phyloP scores from a whole-genome alignment of 2,797 vertebrate species.

The Erpetoichthys calabaricus region DNA sequence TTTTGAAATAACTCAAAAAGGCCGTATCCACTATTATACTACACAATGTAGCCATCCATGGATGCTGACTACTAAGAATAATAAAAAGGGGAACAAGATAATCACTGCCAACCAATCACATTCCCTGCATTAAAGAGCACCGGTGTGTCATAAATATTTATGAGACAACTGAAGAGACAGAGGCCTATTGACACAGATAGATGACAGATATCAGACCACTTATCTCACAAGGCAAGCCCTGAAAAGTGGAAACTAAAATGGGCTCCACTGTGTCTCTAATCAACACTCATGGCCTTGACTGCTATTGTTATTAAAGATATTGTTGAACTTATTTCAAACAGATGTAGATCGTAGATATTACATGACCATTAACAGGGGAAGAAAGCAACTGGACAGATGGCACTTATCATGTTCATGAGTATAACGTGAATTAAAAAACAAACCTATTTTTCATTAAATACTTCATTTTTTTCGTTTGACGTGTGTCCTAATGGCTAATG shows the following conservation, averaged over 20 bases:
- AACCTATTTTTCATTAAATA: too few species aligned
- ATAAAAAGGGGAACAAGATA: neutral
- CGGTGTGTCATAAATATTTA: constrained; percentile 19
- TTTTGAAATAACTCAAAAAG: too few species aligned
- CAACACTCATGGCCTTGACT: constrained; percentile 11
- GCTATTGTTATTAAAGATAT: constrained; percentile 19
- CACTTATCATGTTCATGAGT: too few species aligned
- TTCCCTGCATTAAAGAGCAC: constrained; percentile 5
- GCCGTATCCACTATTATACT: too few species aligned
- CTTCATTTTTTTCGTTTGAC: too few species aligned
- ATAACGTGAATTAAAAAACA: too few species aligned
- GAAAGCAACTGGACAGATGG: too few species aligned
- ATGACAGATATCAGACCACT: constrained; percentile 9
- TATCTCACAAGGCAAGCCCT: constrained; percentile 17
- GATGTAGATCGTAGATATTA: constrained; percentile 4
- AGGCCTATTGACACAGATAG: constrained; percentile 11
- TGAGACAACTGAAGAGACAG: constrained; percentile 21
- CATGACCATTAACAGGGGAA: too few species aligned
- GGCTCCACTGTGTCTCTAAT: constrained; percentile 8
- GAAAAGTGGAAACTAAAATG: constrained; percentile 14
- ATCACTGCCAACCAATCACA: neutral
- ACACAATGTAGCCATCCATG: too few species aligned
- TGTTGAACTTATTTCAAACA: constrained; percentile 14
- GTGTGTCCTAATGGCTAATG: too few species aligned
- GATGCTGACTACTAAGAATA: too few species aligned